Conservation (phyloP, 2,888 invertebrate genomes). For the Pseudococcus longispinus region DNA sequence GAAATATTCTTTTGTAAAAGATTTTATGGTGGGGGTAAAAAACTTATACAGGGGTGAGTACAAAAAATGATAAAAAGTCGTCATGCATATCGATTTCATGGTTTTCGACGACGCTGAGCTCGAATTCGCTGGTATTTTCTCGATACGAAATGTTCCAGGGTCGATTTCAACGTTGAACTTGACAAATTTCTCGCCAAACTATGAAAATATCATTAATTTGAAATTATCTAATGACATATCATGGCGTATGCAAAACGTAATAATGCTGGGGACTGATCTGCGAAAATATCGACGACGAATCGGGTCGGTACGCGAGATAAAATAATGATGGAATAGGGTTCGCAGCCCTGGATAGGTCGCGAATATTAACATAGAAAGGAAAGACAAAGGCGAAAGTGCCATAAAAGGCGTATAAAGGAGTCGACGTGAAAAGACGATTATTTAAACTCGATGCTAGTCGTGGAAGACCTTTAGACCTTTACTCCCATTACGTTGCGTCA, state of each 20-base stretch:
- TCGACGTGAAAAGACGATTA: conserved; percentile 8
- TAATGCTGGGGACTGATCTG: too few species aligned
- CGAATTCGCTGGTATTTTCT: background rate
- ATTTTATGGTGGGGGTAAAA: too few species aligned
- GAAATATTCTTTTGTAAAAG: too few species aligned
- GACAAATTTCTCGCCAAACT: too few species aligned
- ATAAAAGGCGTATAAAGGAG: background rate
- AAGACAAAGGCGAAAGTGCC: background rate
- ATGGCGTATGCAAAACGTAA: background rate
- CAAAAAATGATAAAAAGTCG: background rate
- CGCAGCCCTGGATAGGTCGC: background rate
- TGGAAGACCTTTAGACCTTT: background rate
- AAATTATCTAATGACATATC: too few species aligned
- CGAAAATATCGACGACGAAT: too few species aligned
- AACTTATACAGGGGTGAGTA: background rate
- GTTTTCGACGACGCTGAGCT: background rate
- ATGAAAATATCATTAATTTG: too few species aligned
- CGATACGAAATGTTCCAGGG: background rate
- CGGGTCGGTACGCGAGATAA: too few species aligned
- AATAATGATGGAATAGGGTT: too few species aligned
- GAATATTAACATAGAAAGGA: background rate
- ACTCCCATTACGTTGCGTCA: background rate
- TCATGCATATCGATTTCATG: background rate
- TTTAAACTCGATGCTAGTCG: background rate
- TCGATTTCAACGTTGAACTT: background rate